Evolutionary conservation across 2,797 vertebrate genomes (phyloP).

Genomic region (Bradypodion pumilum): DNA sequence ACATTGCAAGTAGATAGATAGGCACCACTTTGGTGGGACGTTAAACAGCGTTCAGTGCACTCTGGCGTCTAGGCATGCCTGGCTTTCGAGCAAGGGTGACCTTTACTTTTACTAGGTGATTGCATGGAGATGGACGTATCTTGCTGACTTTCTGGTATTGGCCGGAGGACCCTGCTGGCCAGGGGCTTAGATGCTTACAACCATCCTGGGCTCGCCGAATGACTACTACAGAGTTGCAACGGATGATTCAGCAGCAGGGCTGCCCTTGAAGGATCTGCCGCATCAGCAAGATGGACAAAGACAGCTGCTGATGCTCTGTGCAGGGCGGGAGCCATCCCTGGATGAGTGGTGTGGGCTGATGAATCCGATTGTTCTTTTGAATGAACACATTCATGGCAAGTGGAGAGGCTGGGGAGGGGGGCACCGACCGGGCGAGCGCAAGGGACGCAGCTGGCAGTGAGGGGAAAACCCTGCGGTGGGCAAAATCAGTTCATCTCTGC

Average conservation of each 20-base stretch:
- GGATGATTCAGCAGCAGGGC: conserved; percentile 17
- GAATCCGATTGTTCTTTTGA: not conserved
- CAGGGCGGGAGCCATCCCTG: not conserved
- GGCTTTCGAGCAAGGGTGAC: no score
- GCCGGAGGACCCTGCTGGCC: fast-evolving
- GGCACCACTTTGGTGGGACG: no score
- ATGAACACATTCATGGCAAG: not conserved
- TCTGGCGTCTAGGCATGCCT: no score
- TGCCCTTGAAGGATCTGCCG: not conserved
- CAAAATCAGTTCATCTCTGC: not conserved
- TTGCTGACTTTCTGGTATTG: fast-evolving
- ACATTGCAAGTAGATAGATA: no score
- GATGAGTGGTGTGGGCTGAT: conserved; percentile 2
- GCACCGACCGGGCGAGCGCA: no score
- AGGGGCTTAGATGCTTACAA: fast-evolving
- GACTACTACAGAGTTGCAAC: not conserved
- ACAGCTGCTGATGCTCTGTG: not conserved
- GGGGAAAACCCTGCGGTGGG: not conserved
- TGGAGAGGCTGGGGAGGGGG: not conserved
- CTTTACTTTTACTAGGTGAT: no score
- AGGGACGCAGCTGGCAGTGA: not conserved
- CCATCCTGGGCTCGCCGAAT: not conserved
- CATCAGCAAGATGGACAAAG: not conserved
- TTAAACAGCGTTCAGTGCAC: no score
- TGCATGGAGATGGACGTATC: no score